Evolutionary conservation across 2,113 vertebrate genomes (phyloP).

Genomic region (Blennius ocellaris): DNA sequence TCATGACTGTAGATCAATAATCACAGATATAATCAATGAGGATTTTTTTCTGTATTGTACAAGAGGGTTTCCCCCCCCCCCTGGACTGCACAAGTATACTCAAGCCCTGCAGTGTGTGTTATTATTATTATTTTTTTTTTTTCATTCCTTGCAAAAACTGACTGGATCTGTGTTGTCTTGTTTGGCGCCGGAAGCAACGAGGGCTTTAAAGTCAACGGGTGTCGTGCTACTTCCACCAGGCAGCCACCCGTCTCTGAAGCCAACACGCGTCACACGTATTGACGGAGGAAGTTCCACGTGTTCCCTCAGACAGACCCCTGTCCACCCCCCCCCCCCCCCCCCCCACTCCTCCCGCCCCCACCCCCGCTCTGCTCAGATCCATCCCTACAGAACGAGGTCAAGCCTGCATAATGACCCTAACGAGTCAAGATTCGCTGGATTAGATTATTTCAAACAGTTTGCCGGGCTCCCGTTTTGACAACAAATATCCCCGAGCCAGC

Average conservation of each 20-base stretch:
- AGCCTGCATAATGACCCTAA: slow-evolving; percentile 82
- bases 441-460: slow-evolving; percentile 79
- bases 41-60: slow-evolving; percentile 18
- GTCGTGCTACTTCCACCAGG: slow-evolving; percentile 78
- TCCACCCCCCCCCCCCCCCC: slow-evolving; percentile 55
- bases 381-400: slow-evolving; percentile 83
- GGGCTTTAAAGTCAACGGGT: slow-evolving; percentile 78
- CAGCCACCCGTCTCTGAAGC: slow-evolving; percentile 77
- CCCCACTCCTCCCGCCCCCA: slow-evolving; percentile 50
- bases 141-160: slow-evolving; percentile 37
- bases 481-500: slow-evolving; percentile 82
- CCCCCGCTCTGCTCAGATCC: slow-evolving; percentile 68
- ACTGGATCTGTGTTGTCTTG: slow-evolving; percentile 74
- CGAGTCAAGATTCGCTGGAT: slow-evolving; percentile 80
- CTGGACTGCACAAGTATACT: slow-evolving; percentile 60
- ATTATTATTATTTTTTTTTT: not conserved
- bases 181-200: slow-evolving; percentile 58
- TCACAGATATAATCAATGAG: slow-evolving; percentile 12
- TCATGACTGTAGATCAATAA: no score
- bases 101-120: slow-evolving; percentile 33
- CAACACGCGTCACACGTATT: slow-evolving; percentile 67
- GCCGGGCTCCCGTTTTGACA: slow-evolving; percentile 76
- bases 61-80: no score
- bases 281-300: slow-evolving; percentile 71
- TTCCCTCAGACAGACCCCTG: slow-evolving; percentile 70